Evolutionary conservation across 2,797 vertebrate species (phyloP), one percentile per base, ranked within the genome.

Genomic region (Fringilla coelebs): DNA sequence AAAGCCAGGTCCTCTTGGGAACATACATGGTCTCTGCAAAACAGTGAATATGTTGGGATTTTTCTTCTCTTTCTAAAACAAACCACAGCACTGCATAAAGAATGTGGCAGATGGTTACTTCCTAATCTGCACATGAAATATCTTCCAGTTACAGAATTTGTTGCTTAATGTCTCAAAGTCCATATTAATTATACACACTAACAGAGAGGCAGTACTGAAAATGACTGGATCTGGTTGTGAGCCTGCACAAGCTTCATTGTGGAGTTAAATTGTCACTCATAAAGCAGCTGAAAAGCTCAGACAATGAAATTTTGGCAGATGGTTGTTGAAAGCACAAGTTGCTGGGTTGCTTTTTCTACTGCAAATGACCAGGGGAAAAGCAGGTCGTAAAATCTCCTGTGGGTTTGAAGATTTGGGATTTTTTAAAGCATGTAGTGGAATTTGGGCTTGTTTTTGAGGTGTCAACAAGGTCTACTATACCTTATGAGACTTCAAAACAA

Each of bases 121-220:
- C 73, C 70, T 96, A 94, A 95, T 96, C 91, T 86, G 77, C 89
- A 91, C 89, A 90, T 95, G 91, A 97, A 96, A 94, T 91, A 93
- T 82, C 83, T 94, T 88, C 81, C 88, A 93, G 36, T 93, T 94
- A 91, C 60, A 84, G 92, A 95, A 94, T 94, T 94, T 90, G 74
- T 93, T 90, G 67, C 89, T 86, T 95, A 95, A 86, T 94, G 88
- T 90, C 93, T 96, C 89, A 82, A 95, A 94, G 92, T 93, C 91
- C 60, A 1, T 90, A 90, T 82, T 94, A 94, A 95, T 96, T 96
- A 88, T 49, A 73, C 41, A 52, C 36, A 52, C 63, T 67, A 88
- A 73, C 63, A 73, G 76, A 84, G 89, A 85, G 71, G 38, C 76
- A 86, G 73, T 24, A 51, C 55, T 82, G 45, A 62, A 86, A 94